Base-by-base conservation (phyloP, 2,113 vertebrate genomes). In the Nothocercus julius region DNA sequence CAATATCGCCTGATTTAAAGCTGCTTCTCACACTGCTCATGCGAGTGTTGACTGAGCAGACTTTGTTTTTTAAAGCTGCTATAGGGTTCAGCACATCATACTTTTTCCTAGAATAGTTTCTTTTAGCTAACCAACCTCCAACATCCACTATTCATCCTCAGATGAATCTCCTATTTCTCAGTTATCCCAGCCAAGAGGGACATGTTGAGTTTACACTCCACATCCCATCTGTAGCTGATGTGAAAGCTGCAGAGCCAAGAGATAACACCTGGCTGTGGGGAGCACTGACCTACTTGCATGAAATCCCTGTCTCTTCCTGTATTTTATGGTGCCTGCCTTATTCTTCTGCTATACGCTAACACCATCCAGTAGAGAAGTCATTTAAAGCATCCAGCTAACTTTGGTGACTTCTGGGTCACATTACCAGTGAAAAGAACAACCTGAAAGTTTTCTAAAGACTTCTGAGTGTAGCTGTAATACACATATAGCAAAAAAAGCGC, bases 191-290 rank as follows among this genome's bases (percentile, higher is more conserved):
- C 49, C 54, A 36, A 59, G 49, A 62, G 9, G 44, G 19, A 0
- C 0, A 66, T 5, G 27, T 22, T 17, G 20, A n/a, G 9, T 22
- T 47, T 5, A 34, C 21, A 8, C 4, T 17, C 10, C 16, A 10
- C 28, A 30, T 12, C 38, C 22, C n/a, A 58, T 5, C n/a, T 34
- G 21, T 45, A 94, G 67, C 7, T 3, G 19, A 47, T 5, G 6
- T 0, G 1, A 45, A 30, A 3, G n/a, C 63, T 30, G 34, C 20
- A 34, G 74, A 62, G 47, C 27, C 0, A 0, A 67, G 16, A 79
- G 16, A 28, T 24, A 32, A 72, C 38, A 78, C 62, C 0, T 0
- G 17, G 74, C 3, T 1, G n/a, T 6, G 24, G n/a, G 75, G 40
- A 82, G 14, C 0, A 0, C 0, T 73, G 66, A 85, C 90, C 85